phyloP scores from a whole-genome alignment of 2,888 invertebrate genomes.

The Brachyopa scutellaris region DNA sequence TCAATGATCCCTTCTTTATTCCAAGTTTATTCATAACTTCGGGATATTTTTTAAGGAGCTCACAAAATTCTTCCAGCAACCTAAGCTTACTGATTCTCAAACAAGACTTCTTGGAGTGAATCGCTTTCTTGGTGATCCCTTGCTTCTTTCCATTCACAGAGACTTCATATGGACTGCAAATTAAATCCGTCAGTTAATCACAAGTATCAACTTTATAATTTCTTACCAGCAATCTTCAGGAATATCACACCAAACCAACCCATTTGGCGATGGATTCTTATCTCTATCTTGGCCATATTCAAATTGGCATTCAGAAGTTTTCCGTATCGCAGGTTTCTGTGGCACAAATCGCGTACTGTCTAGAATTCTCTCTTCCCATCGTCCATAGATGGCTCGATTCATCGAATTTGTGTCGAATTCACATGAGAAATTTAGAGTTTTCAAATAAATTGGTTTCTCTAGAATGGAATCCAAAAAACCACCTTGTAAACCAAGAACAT shows the following conservation, averaged over 20 bases:
- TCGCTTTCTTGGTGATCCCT: constrained; percentile 88
- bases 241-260: constrained; percentile 85
- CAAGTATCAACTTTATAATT: not conserved
- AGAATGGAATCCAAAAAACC: constrained; percentile 88
- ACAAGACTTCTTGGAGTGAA: constrained; percentile 80
- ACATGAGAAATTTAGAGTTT: constrained; percentile 87
- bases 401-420: constrained; percentile 85
- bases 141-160: constrained; percentile 90
- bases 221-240: constrained; percentile 77
- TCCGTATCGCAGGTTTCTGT: constrained; percentile 76
- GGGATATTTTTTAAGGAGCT: constrained; percentile 79
- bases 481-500: constrained; percentile 92
- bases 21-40: constrained; percentile 71
- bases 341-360: constrained; percentile 71
- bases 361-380: constrained; percentile 76
- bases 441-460: constrained; percentile 86
- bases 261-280: constrained; percentile 84
- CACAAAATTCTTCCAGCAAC: constrained; percentile 83
- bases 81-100: constrained; percentile 84
- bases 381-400: constrained; percentile 83
- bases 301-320: constrained; percentile 78
- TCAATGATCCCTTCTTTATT: too few species aligned
- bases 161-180: constrained; percentile 86
- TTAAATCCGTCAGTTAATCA: constrained; percentile 75
- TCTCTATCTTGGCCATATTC: constrained; percentile 79